phyloP scores from a whole-genome alignment of 1,140 invertebrate species.

The Adoxophyes honmai region DNA sequence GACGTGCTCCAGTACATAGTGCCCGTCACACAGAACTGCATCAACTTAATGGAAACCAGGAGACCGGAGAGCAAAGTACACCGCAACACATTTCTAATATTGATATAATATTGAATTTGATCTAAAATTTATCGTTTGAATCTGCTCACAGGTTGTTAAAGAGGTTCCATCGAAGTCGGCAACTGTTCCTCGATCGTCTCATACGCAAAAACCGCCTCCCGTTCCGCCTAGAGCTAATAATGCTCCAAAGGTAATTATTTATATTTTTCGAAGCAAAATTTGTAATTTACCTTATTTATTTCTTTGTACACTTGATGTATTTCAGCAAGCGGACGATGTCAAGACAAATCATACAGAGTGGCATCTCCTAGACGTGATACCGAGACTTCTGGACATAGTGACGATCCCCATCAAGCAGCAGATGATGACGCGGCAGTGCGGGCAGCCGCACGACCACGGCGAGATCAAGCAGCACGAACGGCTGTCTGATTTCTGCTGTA shows the following conservation, averaged over 20 bases:
- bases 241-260: constrained; percentile 31
- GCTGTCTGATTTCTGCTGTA: constrained; percentile 90
- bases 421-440: constrained; percentile 63
- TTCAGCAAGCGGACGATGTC: constrained; percentile 22
- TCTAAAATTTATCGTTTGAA: no score
- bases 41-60: constrained; percentile 29
- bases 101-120: no score
- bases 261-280: background rate
- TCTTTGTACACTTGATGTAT: background rate
- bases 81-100: no score
- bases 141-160: constrained; percentile 30
- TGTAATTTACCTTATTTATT: background rate
- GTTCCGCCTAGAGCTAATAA: constrained; percentile 50
- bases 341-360: constrained; percentile 72
- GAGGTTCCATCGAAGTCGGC: constrained; percentile 54
- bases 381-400: constrained; percentile 89
- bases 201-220: constrained; percentile 52
- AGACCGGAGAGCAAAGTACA: constrained; percentile 43
- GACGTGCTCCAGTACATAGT: constrained; percentile 64
- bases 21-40: constrained; percentile 48
- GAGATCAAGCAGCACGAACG: constrained; percentile 45
- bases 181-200: constrained; percentile 52
- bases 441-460: constrained; percentile 60
- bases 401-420: constrained; percentile 85
- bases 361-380: constrained; percentile 91